These are phyloP conservation scores for Molothrus aeneus DNA, from an alignment of 2,797 vertebrate genomes.

Conservation along the genomic window DNA sequence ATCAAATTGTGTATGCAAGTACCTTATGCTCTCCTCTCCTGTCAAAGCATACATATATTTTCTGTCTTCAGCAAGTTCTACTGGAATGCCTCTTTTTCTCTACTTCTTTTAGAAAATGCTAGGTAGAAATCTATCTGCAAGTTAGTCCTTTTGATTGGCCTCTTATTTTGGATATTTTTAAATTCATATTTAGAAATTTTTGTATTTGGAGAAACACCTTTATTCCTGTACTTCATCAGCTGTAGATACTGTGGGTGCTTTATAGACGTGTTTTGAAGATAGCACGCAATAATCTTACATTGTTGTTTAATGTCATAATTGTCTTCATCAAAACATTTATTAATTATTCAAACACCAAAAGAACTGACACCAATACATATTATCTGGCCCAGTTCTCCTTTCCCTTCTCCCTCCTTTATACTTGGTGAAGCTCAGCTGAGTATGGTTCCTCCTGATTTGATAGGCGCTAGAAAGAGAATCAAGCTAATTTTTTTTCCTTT, in stretches of 20 bases:
- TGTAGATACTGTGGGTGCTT: neutral
- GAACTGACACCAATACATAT: neutral
- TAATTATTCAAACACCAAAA: constrained; percentile 19
- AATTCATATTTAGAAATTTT: neutral
- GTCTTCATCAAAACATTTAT: constrained; percentile 17
- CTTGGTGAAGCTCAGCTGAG: neutral
- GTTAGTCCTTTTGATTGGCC: neutral
- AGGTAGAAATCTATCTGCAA: neutral
- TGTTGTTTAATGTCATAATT: neutral
- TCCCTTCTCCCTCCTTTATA: neutral
- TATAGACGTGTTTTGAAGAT: neutral
- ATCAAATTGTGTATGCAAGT: neutral
- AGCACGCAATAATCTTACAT: neutral
- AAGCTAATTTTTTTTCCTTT: neutral
- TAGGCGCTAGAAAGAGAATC: neutral
- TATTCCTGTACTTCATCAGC: neutral
- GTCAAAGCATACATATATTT: neutral
- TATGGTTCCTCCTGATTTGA: neutral
- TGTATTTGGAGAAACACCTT: neutral
- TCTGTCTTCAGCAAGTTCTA: neutral
- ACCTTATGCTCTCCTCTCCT: neutral
- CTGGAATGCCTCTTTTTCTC: neutral
- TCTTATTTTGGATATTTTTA: neutral
- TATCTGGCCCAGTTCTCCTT: constrained; percentile 1
- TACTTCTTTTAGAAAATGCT: neutral